phyloP scores from a whole-genome alignment of 2,888 invertebrate genomes.

The Limulus polyphemus region DNA sequence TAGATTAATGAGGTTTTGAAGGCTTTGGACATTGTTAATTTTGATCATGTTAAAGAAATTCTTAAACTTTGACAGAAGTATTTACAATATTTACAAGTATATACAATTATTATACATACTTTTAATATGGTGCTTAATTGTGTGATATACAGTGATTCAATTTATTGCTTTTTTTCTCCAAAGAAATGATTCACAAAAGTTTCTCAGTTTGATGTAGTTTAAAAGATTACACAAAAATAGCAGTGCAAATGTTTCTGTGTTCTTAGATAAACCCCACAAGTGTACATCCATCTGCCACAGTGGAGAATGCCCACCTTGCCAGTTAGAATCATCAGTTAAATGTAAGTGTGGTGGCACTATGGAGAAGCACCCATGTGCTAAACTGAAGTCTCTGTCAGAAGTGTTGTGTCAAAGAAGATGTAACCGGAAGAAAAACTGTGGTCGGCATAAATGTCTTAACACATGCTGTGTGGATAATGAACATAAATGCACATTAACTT shows the following conservation, averaged over 20 bases:
- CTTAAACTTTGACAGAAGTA: too few relatives aligned
- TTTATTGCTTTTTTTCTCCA: neutral
- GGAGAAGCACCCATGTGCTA: slow-evolving; percentile 61
- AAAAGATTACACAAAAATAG: too few relatives aligned
- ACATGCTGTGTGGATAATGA: slow-evolving; percentile 74
- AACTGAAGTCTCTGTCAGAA: slow-evolving; percentile 56
- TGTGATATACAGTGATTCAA: too few relatives aligned
- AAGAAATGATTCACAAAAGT: slow-evolving; percentile 1
- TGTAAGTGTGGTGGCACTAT: slow-evolving; percentile 79
- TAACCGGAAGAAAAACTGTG: slow-evolving; percentile 49
- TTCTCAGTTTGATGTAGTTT: too few relatives aligned
- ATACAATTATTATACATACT: too few relatives aligned
- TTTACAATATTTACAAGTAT: too few relatives aligned
- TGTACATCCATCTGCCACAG: slow-evolving; percentile 55
- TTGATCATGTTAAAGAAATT: too few relatives aligned
- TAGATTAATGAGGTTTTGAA: too few relatives aligned
- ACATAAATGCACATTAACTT: slow-evolving; percentile 60
- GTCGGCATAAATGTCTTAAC: slow-evolving; percentile 69
- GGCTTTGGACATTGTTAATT: too few relatives aligned
- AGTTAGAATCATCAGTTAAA: slow-evolving; percentile 55
- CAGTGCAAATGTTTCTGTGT: neutral
- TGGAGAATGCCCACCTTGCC: slow-evolving; percentile 65
- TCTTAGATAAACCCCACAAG: slow-evolving; percentile 46
- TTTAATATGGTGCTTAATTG: too few relatives aligned
- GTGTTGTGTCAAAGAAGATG: slow-evolving; percentile 73